phyloP scores from a whole-genome alignment of 2,113 vertebrate genomes.

The Peromyscus californicus region DNA sequence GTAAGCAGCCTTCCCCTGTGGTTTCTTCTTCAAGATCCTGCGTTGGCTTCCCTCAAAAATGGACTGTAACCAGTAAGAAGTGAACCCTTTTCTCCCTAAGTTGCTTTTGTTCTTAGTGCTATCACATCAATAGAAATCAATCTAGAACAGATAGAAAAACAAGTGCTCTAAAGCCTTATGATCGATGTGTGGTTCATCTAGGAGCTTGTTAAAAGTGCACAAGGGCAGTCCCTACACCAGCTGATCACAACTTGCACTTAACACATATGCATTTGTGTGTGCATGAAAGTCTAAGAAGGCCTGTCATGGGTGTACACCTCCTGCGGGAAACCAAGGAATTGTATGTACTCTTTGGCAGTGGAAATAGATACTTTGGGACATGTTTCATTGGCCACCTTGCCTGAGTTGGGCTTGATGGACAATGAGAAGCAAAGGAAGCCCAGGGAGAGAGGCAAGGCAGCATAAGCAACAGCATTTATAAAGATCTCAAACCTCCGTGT shows the following conservation, averaged over 20 bases:
- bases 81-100: background rate
- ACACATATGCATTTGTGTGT: background rate
- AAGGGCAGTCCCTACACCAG: background rate
- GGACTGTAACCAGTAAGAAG: background rate
- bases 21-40: background rate
- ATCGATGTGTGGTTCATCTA: background rate
- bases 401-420: background rate
- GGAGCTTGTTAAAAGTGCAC: background rate
- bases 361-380: background rate
- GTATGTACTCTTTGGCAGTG: background rate
- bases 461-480: background rate
- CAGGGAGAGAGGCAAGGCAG: background rate
- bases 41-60: background rate
- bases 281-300: background rate
- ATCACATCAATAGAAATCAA: background rate
- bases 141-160: background rate
- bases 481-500: background rate
- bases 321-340: background rate
- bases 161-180: constrained; percentile 10
- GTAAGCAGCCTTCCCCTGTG: background rate
- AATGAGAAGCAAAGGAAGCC: background rate
- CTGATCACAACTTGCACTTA: background rate
- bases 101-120: background rate
- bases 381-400: background rate
- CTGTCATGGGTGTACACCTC: no score